These are phyloP conservation scores for Coccyzus lansbergi DNA, from an alignment of 2,797 vertebrate species.

Conservation along the genomic window DNA sequence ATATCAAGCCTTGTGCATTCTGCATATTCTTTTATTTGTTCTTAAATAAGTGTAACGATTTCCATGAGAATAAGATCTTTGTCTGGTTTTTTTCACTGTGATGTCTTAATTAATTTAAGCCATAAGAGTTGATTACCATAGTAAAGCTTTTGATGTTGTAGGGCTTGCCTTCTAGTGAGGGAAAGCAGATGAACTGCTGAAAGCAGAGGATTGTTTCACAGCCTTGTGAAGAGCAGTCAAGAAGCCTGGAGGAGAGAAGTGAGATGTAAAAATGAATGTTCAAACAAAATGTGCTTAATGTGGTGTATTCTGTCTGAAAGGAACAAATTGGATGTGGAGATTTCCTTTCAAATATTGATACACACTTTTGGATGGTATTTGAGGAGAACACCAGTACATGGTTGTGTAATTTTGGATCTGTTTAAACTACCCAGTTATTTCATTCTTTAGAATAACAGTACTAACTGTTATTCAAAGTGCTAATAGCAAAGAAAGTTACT, in stretches of 20 bases:
- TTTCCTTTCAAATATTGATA: background rate
- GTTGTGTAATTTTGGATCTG: background rate
- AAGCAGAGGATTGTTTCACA: background rate
- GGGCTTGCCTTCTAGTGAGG: background rate
- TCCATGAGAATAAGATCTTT: background rate
- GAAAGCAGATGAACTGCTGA: background rate
- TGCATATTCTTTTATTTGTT: background rate
- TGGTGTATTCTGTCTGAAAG: background rate
- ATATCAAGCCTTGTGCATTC: background rate
- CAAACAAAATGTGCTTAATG: background rate
- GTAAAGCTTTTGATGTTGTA: background rate
- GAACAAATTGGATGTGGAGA: background rate
- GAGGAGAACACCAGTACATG: background rate
- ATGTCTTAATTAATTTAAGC: constrained; percentile 29
- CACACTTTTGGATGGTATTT: background rate
- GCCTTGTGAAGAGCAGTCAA: background rate
- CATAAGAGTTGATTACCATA: background rate
- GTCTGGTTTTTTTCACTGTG: background rate
- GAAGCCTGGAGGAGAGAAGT: background rate
- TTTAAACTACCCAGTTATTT: background rate
- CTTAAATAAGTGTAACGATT: background rate
- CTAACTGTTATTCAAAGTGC: background rate
- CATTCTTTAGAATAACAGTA: background rate
- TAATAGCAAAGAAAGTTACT: background rate
- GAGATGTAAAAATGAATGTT: constrained; percentile 12